Percentiles rank a stretch among this genome's conserved stretches.
phyloP scores from a whole-genome alignment of 2,888 invertebrate genomes.

The Agapetus fuscipes region DNA sequence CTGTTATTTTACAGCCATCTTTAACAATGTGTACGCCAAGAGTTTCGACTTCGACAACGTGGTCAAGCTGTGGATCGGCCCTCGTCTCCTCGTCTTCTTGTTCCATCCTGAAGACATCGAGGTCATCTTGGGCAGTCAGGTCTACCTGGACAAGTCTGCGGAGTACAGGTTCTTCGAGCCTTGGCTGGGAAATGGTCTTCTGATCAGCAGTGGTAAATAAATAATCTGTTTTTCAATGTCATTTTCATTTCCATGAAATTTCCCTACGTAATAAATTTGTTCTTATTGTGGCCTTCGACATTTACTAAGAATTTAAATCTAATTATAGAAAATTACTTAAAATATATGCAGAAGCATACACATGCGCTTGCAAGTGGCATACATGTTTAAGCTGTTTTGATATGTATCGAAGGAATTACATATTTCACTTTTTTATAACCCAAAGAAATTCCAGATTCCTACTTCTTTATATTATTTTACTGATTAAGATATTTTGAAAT shows the following conservation, averaged over 20 bases:
- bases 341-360: no score
- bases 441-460: no score
- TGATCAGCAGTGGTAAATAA: slow-evolving; percentile 63
- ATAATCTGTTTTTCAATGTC: neutral
- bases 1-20: slow-evolving; percentile 66
- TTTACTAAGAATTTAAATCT: no score
- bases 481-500: no score
- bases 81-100: slow-evolving; percentile 63
- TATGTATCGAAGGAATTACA: no score
- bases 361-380: no score
- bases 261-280: neutral
- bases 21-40: slow-evolving; percentile 47
- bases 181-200: slow-evolving; percentile 74
- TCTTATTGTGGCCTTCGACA: neutral
- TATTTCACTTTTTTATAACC: no score
- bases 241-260: neutral
- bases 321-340: no score
- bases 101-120: slow-evolving; percentile 71
- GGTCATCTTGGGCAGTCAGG: slow-evolving; percentile 67
- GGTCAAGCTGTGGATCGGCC: slow-evolving; percentile 67
- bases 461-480: no score
- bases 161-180: slow-evolving; percentile 76
- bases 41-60: slow-evolving; percentile 49
- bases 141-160: slow-evolving; percentile 69
- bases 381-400: no score